These are phyloP conservation scores for Megamerina dolium DNA, from an alignment of 2,888 invertebrate species.

Conservation along the genomic window DNA sequence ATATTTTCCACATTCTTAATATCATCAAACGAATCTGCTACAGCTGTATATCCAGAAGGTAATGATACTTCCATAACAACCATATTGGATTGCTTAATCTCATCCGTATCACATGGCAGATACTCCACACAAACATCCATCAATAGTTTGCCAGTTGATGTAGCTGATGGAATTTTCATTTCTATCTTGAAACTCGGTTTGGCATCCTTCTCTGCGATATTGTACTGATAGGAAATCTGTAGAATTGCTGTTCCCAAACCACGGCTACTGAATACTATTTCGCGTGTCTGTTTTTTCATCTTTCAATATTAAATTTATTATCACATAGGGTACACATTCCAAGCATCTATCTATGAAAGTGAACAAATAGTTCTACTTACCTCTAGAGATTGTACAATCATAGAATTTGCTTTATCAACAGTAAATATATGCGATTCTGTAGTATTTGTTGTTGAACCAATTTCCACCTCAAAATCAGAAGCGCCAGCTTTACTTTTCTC, in stretches of 20 bases:
- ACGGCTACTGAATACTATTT: slow-evolving; percentile 64
- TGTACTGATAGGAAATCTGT: slow-evolving; percentile 69
- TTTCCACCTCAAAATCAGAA: neutral
- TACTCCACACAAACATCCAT: neutral
- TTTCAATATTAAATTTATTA: slow-evolving; percentile 3
- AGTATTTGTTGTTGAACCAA: neutral
- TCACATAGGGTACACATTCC: neutral
- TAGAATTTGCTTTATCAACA: slow-evolving; percentile 65
- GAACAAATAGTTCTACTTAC: too few relatives aligned
- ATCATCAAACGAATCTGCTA: slow-evolving; percentile 65
- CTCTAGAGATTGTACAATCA: slow-evolving; percentile 59
- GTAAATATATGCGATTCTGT: slow-evolving; percentile 3
- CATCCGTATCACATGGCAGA: neutral
- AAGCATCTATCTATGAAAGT: neutral
- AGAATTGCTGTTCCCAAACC: slow-evolving; percentile 73
- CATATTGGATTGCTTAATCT: slow-evolving; percentile 52
- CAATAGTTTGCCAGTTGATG: slow-evolving; percentile 19
- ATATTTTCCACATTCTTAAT: slow-evolving; percentile 50
- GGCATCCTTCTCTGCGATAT: slow-evolving; percentile 38
- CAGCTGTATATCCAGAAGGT: slow-evolving; percentile 83
- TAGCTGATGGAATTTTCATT: slow-evolving; percentile 63
- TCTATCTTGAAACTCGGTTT: slow-evolving; percentile 56
- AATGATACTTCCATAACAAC: slow-evolving; percentile 79
- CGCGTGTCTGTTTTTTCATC: slow-evolving; percentile 47
- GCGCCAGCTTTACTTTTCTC: slow-evolving; percentile 49